Percentiles rank a stretch among this genome's conserved stretches.
Evolutionary conservation across 1,140 invertebrate species (phyloP).

Genomic region (Diachasmimorpha longicaudata): DNA sequence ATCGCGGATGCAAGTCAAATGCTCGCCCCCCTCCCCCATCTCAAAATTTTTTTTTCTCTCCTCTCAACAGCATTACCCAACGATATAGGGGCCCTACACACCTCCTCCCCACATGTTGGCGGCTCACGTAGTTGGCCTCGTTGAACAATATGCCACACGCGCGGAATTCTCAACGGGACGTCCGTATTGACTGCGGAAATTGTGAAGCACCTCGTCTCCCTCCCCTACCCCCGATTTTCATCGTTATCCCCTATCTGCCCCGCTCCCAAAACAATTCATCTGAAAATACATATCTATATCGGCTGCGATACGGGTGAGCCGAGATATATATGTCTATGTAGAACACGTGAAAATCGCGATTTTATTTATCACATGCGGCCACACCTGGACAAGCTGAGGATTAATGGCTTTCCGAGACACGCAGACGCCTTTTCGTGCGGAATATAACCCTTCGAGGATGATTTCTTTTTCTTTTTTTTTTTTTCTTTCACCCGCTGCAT

Average conservation of each 20-base stretch:
- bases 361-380: constrained; percentile 19
- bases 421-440: background rate
- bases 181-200: constrained; percentile 28
- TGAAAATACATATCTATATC: background rate
- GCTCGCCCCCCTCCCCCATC: background rate
- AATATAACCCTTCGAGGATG: constrained; percentile 7
- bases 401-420: constrained; percentile 15
- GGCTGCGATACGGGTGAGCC: background rate
- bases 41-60: background rate
- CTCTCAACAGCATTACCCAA: background rate
- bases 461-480: background rate
- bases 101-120: background rate
- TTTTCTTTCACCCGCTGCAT: background rate
- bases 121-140: constrained; percentile 23
- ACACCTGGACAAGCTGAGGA: constrained; percentile 14
- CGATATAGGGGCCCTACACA: background rate
- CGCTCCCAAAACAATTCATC: constrained; percentile 2
- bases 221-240: background rate
- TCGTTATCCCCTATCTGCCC: background rate
- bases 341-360: constrained; percentile 11
- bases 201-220: background rate
- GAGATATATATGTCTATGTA: background rate
- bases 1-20: background rate
- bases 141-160: constrained; percentile 26
- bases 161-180: constrained; percentile 25